These are phyloP conservation scores for Patagioenas fasciata DNA, from an alignment of 2,113 vertebrate species.

Conservation along the genomic window DNA sequence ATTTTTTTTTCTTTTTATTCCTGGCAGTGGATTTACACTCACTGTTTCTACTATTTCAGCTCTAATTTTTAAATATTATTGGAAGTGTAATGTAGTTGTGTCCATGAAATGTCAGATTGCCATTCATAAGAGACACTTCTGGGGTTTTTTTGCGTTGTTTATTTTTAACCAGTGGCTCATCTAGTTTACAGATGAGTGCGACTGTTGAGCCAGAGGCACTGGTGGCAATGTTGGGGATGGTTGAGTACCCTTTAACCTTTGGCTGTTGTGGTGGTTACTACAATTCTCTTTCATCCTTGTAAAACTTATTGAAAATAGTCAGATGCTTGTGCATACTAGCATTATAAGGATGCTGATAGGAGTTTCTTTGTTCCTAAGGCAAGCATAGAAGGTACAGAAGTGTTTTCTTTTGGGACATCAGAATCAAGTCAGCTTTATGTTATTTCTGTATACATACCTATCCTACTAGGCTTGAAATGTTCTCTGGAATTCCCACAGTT, in stretches of 20 bases:
- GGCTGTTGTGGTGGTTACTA: neutral
- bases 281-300: neutral
- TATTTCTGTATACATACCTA: neutral
- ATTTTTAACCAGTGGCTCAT: neutral
- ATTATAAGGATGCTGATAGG: neutral
- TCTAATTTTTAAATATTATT: neutral
- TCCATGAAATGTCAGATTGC: neutral
- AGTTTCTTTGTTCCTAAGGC: neutral
- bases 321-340: accelerated
- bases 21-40: neutral
- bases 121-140: neutral
- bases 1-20: neutral
- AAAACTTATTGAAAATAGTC: neutral
- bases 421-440: neutral
- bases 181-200: neutral
- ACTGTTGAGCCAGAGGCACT: neutral
- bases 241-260: neutral
- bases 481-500: neutral
- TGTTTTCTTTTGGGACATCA: neutral
- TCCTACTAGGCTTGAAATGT: neutral
- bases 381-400: neutral
- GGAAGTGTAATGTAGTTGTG: neutral
- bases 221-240: neutral
- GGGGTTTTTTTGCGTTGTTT: accelerated
- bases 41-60: neutral